Evolutionary conservation across 2,113 vertebrate species (phyloP).

Genomic region (Macrotis lagotis): DNA sequence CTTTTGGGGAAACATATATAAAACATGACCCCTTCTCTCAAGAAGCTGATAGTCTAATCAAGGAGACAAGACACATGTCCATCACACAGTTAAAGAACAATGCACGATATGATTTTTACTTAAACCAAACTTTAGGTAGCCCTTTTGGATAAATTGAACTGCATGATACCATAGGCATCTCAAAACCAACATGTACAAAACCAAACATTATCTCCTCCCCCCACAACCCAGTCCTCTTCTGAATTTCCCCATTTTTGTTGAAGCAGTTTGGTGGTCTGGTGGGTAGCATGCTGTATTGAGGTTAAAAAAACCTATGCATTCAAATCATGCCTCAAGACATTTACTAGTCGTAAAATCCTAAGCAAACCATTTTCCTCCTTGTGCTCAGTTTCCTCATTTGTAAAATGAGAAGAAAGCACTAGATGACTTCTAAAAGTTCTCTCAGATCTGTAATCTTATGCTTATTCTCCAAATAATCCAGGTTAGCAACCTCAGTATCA

Average conservation of each 20-base stretch:
- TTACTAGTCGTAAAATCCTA: neutral
- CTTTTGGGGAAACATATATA: neutral
- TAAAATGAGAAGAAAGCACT: neutral
- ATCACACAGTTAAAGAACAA: neutral
- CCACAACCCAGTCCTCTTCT: neutral
- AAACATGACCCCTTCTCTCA: neutral
- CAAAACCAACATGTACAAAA: neutral
- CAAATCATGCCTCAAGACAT: neutral
- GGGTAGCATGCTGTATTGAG: neutral
- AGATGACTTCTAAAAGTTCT: neutral
- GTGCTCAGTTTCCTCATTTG: neutral
- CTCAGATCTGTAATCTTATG: neutral
- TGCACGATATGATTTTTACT: neutral
- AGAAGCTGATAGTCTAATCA: neutral
- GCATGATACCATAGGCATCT: neutral
- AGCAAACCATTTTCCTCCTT: neutral
- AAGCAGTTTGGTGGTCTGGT: neutral
- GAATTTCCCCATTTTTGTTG: neutral
- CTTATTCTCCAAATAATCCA: neutral
- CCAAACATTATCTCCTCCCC: neutral
- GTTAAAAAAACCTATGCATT: neutral
- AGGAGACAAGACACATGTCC: neutral
- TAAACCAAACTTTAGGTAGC: too few relatives aligned
- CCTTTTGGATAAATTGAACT: neutral
- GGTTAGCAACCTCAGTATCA: neutral